A percentile compares a stretch with the other conserved stretches of the same genome.
These are phyloP conservation scores for Cetonia aurata DNA, from an alignment of 2,888 invertebrate genomes.

Conservation along the genomic window DNA sequence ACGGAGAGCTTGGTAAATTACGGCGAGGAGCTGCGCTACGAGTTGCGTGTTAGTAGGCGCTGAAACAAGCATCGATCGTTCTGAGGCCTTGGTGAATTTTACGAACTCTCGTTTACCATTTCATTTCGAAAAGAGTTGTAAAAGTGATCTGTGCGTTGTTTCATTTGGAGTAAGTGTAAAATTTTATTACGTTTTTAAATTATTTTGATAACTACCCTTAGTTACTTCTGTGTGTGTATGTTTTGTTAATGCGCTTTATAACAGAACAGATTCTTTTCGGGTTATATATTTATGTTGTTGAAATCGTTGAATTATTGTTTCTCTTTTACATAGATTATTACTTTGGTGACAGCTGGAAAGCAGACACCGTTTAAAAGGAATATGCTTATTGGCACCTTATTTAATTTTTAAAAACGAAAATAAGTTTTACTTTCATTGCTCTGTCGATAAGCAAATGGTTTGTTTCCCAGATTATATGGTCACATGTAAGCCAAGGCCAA, in stretches of 20 bases:
- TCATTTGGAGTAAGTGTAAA: slow-evolving; percentile 21
- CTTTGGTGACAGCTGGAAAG: no score
- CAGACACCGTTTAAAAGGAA: background rate
- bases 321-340: background rate
- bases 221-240: background rate
- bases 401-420: slow-evolving; percentile 12
- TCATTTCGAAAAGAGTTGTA: slow-evolving; percentile 48
- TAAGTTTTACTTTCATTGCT: slow-evolving; percentile 43
- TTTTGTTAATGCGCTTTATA: background rate
- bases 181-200: slow-evolving; percentile 12
- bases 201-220: slow-evolving; percentile 5
- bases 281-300: background rate
- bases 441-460: slow-evolving; percentile 41
- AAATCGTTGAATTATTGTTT: background rate
- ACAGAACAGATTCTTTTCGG: background rate
- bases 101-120: slow-evolving; percentile 44
- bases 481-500: slow-evolving; percentile 59
- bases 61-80: slow-evolving; percentile 53
- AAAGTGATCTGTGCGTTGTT: slow-evolving; percentile 44
- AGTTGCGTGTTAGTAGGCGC: slow-evolving; percentile 54
- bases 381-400: background rate
- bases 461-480: slow-evolving; percentile 50
- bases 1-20: slow-evolving; percentile 50
- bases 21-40: slow-evolving; percentile 54
- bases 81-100: slow-evolving; percentile 45